A percentile compares a stretch with the other conserved stretches of the same genome.
Evolutionary conservation across 2,888 invertebrate genomes (phyloP).

Genomic region (Congeria kusceri): DNA sequence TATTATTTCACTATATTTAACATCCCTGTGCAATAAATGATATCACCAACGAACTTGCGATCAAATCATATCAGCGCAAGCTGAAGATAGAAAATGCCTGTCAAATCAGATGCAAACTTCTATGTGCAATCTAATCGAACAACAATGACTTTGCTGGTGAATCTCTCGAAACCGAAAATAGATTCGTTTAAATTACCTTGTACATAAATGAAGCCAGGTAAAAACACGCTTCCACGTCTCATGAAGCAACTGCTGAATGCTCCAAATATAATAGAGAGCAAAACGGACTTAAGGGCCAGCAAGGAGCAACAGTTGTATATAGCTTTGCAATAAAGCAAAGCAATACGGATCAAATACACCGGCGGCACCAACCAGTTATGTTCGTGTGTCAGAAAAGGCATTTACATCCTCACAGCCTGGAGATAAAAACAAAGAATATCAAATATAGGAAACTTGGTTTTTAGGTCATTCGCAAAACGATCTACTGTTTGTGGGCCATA

Average conservation of each 20-base stretch:
- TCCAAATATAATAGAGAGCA: too few relatives aligned
- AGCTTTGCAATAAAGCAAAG: too few relatives aligned
- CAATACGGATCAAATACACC: constrained; percentile 18
- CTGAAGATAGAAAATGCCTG: too few relatives aligned
- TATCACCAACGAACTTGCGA: too few relatives aligned
- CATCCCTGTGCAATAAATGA: too few relatives aligned
- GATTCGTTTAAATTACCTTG: constrained; percentile 10
- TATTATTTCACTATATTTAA: too few relatives aligned
- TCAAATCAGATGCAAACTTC: too few relatives aligned
- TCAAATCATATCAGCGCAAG: too few relatives aligned
- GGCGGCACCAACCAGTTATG: constrained; percentile 42
- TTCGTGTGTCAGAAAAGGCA: constrained; percentile 29
- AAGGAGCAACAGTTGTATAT: too few relatives aligned
- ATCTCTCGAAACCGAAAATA: neutral
- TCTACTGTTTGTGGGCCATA: constrained; percentile 45
- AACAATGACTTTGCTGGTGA: constrained; percentile 3
- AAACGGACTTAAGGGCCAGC: too few relatives aligned
- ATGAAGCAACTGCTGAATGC: too few relatives aligned
- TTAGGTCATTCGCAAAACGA: constrained; percentile 34
- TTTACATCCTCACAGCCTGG: constrained; percentile 32
- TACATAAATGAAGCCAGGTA: neutral
- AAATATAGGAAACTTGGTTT: constrained; percentile 33
- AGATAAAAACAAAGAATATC: constrained; percentile 43
- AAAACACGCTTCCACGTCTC: neutral
- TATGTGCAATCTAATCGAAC: neutral